phyloP scores from a whole-genome alignment of 2,113 vertebrate genomes.

The Ceratotherium simum region DNA sequence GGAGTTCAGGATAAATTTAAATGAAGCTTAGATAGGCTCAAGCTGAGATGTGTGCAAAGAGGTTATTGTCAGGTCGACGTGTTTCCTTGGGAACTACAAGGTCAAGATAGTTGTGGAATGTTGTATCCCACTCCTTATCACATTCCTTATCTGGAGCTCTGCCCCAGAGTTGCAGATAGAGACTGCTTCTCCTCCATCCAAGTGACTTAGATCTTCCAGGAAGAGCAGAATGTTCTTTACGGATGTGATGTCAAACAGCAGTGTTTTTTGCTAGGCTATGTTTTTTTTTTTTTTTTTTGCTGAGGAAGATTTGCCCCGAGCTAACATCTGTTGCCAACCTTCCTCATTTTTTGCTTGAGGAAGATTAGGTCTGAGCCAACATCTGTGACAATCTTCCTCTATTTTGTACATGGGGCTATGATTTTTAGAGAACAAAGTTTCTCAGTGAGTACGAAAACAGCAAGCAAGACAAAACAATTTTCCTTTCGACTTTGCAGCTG shows the following conservation, averaged over 20 bases:
- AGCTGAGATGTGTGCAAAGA: accelerated
- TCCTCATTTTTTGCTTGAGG: no score
- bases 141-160: background rate
- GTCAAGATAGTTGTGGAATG: background rate
- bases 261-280: background rate
- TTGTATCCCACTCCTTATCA: background rate
- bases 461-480: no score
- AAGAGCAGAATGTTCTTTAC: background rate
- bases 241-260: background rate
- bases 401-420: no score
- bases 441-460: background rate
- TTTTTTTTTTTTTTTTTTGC: no score
- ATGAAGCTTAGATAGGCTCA: background rate
- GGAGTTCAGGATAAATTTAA: background rate
- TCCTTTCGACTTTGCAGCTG: background rate
- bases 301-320: no score
- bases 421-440: background rate
- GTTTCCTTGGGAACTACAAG: background rate
- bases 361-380: no score
- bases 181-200: background rate
- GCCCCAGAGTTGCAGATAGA: background rate
- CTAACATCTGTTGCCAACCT: no score
- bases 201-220: background rate
- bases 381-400: no score
- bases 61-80: background rate